A percentile compares a stretch with the other conserved stretches of the same genome.
Evolutionary conservation across 2,888 invertebrate genomes (phyloP).

Genomic region (Quadroppia sp.): DNA sequence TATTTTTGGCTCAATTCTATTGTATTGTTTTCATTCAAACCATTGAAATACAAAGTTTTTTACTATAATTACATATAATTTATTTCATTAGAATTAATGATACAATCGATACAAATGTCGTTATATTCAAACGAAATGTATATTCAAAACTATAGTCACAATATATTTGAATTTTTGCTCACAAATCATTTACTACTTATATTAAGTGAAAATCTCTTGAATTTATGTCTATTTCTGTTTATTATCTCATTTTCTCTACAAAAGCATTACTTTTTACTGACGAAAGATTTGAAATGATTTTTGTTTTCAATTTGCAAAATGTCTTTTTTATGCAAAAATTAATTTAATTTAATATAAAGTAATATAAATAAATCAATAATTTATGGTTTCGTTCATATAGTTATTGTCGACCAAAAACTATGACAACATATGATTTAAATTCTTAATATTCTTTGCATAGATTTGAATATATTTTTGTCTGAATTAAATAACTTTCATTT

Average conservation of each 20-base stretch:
- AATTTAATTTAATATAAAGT: no score
- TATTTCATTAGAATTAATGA: neutral
- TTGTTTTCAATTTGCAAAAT: no score
- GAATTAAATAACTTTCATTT: neutral
- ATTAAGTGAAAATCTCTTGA: neutral
- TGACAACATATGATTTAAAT: conserved; percentile 9
- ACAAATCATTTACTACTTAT: neutral
- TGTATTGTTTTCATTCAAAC: neutral
- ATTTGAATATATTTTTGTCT: conserved; percentile 10
- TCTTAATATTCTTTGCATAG: neutral
- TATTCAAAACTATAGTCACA: no score
- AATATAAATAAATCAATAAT: neutral
- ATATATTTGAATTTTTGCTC: no score
- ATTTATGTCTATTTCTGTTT: no score
- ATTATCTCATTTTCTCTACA: no score
- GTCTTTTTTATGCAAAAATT: no score
- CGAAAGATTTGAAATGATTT: no score
- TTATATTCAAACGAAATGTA: neutral
- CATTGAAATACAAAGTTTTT: neutral
- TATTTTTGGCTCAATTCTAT: no score
- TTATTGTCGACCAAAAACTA: neutral
- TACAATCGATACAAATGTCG: neutral
- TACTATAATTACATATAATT: conserved; percentile 12
- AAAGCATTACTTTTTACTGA: no score
- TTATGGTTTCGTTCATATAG: neutral